Evolutionary conservation across 2,113 vertebrate species (phyloP), one percentile per base, ranked within the genome.

Genomic region (Nothobranchius furzeri): DNA sequence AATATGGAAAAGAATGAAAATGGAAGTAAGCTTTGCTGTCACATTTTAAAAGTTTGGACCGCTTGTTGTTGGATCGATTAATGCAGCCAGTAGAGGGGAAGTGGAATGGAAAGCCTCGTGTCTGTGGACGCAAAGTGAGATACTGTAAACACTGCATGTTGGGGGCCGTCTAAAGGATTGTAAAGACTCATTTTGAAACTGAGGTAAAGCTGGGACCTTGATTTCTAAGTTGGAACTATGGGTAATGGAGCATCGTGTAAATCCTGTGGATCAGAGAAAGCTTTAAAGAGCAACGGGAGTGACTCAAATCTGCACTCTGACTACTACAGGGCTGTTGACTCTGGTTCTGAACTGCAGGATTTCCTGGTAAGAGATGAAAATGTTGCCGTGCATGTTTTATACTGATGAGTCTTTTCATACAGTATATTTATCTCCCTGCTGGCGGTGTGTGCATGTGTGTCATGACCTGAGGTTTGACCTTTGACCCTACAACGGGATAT

Each of bases 191-290:
- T 30, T 30, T 30, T 30, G 30, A 13, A 14, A 17, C 37, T 53
- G 1, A 56, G 10, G 6, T 52, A 49, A n/a, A 60, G 35, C 11
- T 35, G 12, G 13, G 10, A 7, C 10, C 14, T 64, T 63, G 0
- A n/a, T 30, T 15, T 36, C 0, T 14, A 6, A 55, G 73, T 62
- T 67, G 51, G 36, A 42, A 49, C 3, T 78, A 74, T 98, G 96
- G 96, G 96, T 56, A 97, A 97, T 73, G 91, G 94, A 51, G 93
- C 95, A 0, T 73, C 94, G 42, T 98, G 95, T 86, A 88, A 94
- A 11, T 71, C 86, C 15, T 98, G 96, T 78, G 91, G 93, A 62
- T 90, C 92, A 8, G 74, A 84, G 36, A 94, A 91, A 86, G 88
- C 87, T 1, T 43, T 91, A 0, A 85, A 82, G 49, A 73, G 55